These are phyloP conservation scores for Margarornis squamiger DNA, from an alignment of 2,797 vertebrate genomes.

Conservation along the genomic window DNA sequence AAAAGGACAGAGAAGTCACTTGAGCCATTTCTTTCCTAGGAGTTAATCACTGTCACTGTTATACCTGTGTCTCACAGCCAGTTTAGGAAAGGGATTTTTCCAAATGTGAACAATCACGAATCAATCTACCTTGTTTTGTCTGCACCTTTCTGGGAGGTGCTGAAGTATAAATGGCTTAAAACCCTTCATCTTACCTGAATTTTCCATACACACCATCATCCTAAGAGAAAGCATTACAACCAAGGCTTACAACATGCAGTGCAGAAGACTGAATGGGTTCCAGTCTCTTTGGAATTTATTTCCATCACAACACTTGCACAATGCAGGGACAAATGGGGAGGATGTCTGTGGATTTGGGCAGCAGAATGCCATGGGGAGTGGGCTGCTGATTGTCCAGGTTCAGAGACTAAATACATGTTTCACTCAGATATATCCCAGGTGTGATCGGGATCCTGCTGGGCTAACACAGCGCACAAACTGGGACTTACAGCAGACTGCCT, in stretches of 20 bases:
- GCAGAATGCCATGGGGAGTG: background rate
- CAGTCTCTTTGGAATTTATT: background rate
- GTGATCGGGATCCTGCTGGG: background rate
- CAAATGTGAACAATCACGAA: background rate
- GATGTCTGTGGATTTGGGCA: background rate
- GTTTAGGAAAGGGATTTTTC: background rate
- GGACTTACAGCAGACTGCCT: background rate
- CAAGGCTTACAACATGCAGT: background rate
- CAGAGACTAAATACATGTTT: background rate
- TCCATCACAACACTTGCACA: background rate
- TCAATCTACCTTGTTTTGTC: background rate
- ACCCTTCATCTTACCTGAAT: background rate
- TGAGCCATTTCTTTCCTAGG: background rate
- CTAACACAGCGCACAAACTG: background rate
- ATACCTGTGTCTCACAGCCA: background rate
- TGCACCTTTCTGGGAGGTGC: background rate
- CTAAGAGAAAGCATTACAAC: background rate
- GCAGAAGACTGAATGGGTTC: background rate
- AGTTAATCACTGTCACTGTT: background rate
- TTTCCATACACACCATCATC: background rate
- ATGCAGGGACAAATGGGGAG: background rate
- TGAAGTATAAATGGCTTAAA: background rate
- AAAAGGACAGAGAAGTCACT: background rate
- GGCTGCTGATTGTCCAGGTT: background rate
- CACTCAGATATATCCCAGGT: background rate